phyloP scores from a whole-genome alignment of 2,113 vertebrate genomes.

The Pteronura brasiliensis region DNA sequence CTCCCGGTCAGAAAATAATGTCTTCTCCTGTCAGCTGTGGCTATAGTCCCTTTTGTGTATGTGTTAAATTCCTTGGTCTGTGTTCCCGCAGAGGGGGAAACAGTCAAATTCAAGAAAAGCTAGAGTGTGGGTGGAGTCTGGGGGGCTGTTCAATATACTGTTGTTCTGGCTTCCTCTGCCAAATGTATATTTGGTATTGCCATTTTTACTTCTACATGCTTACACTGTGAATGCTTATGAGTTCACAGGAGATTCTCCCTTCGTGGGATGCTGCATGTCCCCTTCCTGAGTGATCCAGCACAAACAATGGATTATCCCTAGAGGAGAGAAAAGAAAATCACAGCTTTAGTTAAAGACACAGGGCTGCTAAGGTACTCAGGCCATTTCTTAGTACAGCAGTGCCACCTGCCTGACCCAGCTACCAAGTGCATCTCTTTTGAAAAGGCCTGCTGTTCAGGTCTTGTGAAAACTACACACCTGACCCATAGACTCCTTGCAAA shows the following conservation, averaged over 20 bases:
- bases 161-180: not conserved
- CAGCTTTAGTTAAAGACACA: not conserved
- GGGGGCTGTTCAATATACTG: not conserved
- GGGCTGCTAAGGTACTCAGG: not conserved
- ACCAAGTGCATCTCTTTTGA: constrained; percentile 44
- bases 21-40: not conserved
- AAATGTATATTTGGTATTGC: constrained; percentile 20
- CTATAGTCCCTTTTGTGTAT: not conserved
- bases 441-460: not conserved
- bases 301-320: not conserved
- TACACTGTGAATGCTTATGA: not conserved
- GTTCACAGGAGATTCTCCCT: not conserved
- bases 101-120: constrained; percentile 11
- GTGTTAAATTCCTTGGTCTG: not conserved
- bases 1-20: not conserved
- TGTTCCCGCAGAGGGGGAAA: not conserved
- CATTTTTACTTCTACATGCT: not conserved
- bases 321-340: constrained; percentile 12
- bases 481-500: not conserved
- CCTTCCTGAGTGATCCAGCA: not conserved
- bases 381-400: constrained; percentile 56
- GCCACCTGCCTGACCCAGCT: constrained; percentile 55
- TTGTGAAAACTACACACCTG: not conserved
- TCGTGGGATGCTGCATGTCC: not conserved
- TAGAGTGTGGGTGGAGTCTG: constrained; percentile 14